A percentile compares a stretch with the other conserved stretches of the same genome.
These are phyloP conservation scores for Epistrophella euchroma DNA, from an alignment of 2,888 invertebrate genomes.

Conservation along the genomic window DNA sequence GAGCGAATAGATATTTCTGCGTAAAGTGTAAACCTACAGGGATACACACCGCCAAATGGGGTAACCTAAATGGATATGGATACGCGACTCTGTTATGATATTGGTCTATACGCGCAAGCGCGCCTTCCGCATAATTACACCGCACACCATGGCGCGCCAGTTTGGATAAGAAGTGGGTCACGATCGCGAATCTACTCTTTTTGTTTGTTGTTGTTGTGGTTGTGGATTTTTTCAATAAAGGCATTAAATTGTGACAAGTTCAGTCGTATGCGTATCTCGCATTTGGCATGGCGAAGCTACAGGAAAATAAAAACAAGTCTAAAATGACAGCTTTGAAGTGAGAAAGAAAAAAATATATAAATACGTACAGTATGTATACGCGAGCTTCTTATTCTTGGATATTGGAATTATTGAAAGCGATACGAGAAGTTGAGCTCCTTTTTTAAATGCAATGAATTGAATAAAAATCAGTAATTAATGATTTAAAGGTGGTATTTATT, in stretches of 20 bases:
- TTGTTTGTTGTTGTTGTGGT: conserved; percentile 43
- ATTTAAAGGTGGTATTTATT: conserved; percentile 42
- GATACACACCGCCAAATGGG: conserved; percentile 48
- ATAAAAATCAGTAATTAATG: conserved; percentile 47
- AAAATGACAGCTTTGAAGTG: conserved; percentile 21
- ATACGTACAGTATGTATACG: neutral
- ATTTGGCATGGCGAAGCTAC: conserved; percentile 18
- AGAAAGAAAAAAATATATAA: neutral
- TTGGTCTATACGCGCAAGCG: conserved; percentile 17
- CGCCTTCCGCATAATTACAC: neutral
- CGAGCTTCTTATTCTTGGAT: conserved; percentile 30
- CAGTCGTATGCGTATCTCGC: conserved; percentile 37
- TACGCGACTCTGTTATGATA: conserved; percentile 20
- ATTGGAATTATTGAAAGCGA: conserved; percentile 43
- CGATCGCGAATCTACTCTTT: conserved; percentile 17
- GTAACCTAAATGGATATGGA: conserved; percentile 50
- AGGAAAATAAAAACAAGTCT: conserved; percentile 23
- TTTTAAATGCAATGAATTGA: conserved; percentile 8
- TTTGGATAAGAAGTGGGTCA: conserved; percentile 62
- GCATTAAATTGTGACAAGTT: conserved; percentile 43
- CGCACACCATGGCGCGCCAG: neutral
- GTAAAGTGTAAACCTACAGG: conserved; percentile 60
- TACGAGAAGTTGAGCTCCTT: conserved; percentile 52
- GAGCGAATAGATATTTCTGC: conserved; percentile 31
- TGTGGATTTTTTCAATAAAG: conserved; percentile 49